Percentiles rank a stretch among this genome's conserved stretches.
phyloP scores from a whole-genome alignment of 2,113 vertebrate species.

The Brienomyrus brachyistius region DNA sequence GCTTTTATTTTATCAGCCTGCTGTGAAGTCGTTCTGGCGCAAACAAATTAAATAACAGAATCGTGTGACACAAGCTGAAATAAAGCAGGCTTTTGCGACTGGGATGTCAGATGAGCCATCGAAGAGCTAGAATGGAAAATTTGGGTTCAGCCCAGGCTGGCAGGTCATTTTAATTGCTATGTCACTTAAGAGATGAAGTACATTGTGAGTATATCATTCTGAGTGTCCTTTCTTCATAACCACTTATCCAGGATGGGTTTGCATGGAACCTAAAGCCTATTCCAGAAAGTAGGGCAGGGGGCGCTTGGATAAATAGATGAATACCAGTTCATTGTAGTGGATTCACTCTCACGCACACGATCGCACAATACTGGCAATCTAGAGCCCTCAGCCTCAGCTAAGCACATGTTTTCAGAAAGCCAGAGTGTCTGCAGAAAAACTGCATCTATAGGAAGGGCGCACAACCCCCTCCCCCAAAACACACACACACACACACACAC shows the following conservation, averaged over 20 bases:
- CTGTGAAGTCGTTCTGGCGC: background rate
- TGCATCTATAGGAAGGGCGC: background rate
- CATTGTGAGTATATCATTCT: background rate
- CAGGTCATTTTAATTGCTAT: background rate
- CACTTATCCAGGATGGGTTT: background rate
- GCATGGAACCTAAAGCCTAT: background rate
- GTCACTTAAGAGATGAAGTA: background rate
- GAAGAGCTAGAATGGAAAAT: background rate
- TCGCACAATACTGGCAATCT: background rate
- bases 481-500: background rate
- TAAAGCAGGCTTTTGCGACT: background rate
- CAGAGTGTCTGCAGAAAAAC: background rate
- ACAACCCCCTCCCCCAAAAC: background rate
- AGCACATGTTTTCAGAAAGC: background rate
- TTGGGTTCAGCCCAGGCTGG: background rate
- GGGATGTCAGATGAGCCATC: background rate
- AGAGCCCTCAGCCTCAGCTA: background rate
- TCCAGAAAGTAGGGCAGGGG: background rate
- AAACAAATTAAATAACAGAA: background rate
- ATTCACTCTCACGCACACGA: background rate
- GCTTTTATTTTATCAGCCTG: background rate
- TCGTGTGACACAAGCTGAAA: background rate
- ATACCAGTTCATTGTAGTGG: background rate
- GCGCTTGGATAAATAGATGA: background rate
- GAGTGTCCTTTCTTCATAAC: background rate